phyloP scores from a whole-genome alignment of 1,140 invertebrate genomes.

The Papilio machaon region DNA sequence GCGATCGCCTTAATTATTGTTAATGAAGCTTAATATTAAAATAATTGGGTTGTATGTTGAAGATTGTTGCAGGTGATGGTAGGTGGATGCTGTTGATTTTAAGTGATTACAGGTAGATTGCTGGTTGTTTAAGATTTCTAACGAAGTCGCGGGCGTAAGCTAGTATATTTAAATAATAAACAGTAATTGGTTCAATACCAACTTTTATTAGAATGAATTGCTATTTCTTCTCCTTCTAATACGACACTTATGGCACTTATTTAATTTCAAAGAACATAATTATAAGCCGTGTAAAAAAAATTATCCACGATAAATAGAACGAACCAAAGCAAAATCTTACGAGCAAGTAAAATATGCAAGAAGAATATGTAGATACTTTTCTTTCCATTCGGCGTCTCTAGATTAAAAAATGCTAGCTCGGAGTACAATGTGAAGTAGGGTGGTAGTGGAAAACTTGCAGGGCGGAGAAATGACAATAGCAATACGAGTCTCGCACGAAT shows the following conservation, averaged over 20 bases:
- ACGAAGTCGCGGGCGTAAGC: too few species aligned
- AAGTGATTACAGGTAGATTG: too few species aligned
- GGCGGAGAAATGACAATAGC: slow-evolving; percentile 31
- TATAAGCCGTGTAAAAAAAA: neutral
- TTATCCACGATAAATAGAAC: neutral
- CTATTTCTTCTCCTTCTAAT: neutral
- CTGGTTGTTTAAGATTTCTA: too few species aligned
- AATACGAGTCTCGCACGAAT: slow-evolving; percentile 28
- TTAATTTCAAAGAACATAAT: neutral
- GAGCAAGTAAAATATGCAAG: slow-evolving; percentile 15
- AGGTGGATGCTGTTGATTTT: too few species aligned
- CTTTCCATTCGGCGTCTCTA: slow-evolving; percentile 26
- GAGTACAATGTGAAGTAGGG: slow-evolving; percentile 30
- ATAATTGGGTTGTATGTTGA: too few species aligned
- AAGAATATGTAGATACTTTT: slow-evolving; percentile 27
- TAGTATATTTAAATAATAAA: too few species aligned
- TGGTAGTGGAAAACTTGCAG: slow-evolving; percentile 24
- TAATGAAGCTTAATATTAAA: too few species aligned
- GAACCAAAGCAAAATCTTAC: slow-evolving; percentile 3
- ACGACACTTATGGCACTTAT: neutral
- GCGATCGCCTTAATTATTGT: too few species aligned
- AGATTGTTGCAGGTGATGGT: too few species aligned
- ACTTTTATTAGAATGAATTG: too few species aligned
- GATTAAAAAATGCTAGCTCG: slow-evolving; percentile 28
- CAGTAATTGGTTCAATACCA: too few species aligned